Base-by-base conservation (phyloP, 2,888 invertebrate species). In the Hedya salicella region DNA sequence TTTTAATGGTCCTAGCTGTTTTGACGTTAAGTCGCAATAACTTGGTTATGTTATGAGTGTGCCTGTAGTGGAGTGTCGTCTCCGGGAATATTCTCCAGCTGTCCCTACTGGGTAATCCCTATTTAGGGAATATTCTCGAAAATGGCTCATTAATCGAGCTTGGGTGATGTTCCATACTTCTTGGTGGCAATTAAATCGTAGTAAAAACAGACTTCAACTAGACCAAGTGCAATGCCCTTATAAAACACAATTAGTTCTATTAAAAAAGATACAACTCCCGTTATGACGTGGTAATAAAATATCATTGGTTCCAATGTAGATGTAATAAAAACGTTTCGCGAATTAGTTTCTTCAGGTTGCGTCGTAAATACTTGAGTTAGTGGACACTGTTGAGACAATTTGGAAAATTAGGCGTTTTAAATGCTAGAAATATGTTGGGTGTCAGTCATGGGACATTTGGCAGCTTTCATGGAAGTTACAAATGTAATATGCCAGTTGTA, bases 161-260 rank as follows among this genome's bases (percentile, higher is more conserved):
- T 13, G 11, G 9, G 9, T 9, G 11, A 36, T 9, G 36, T 36
- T 8, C n/a, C 2, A 36, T 9, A 11, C 2, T 13, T 36, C 11
- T 36, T 36, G 36, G 2, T 25, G 9, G 9, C 16, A 30, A 49
- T 30, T 16, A 16, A 30, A 2, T 5, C n/a, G 8, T 40, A 40
- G 39, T 17, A 1, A 44, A 44, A 44, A 30, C 56, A 30, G 30
- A 56, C 42, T 16, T 30, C 1, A 40, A 63, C 36, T 40, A 42
- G 17, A 50, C 19, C 25, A 36, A 52, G 65, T 62, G 17, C 68
- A 62, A 62, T 57, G 57, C 17, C 40, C 68, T 62, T 61, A 60
- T 56, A 42, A 65, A 59, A 40, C 14, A 66, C 62, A 53, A 68
- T 57, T 62, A 56, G 39, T 46, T 25, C 50, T 30, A 65, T 62